Base-by-base conservation (phyloP, 1,140 invertebrate species). In the Hycleus phaleratus region DNA sequence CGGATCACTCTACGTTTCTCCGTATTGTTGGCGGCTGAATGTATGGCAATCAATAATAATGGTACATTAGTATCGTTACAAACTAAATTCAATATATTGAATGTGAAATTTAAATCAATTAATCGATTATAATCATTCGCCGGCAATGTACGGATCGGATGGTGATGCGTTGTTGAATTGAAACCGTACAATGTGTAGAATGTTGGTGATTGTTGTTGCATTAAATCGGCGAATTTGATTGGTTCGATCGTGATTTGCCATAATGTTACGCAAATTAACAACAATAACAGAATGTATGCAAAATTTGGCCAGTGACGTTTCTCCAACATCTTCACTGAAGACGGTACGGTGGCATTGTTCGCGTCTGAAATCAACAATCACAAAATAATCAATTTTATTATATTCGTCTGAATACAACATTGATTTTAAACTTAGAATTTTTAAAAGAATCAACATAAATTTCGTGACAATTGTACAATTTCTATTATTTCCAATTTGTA, bases 11-110 rank as follows among this genome's bases (percentile, higher is more conserved):
- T 68, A 8, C 88, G 75, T 62, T 85, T 83, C 0, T 73, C 72
- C 25, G 74, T 74, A 69, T 90, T 85, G 8, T 61, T 60, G 0
- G 86, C 85, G 2, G 84, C 81, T 1, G 86, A 86, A 63, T 89
- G 84, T 2, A 90, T 76, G 43, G 89, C 65, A 24, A 87, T 78
- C 7, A 89, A 62, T 26, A 86, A 60, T 24, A 83, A 65, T 7
- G 78, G 40, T 32, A 7, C 32, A 44, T 38, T 62, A 9, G 55
- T 51, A 11, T 68, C 64, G 46, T 67, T 68, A 46, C 72, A 74
- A 18, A 63, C 56, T 4, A 59, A 56, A 49, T 66, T 71, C 18
- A 72, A 46, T 24, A 68, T 65, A 4, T 51, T 56, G 56, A 73
- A 74, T n/a, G 49, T 57, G 38, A 74, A 74, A 45, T 62, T 57